Conservation (phyloP, 2,797 vertebrate genomes). For the Fratercula arctica region DNA sequence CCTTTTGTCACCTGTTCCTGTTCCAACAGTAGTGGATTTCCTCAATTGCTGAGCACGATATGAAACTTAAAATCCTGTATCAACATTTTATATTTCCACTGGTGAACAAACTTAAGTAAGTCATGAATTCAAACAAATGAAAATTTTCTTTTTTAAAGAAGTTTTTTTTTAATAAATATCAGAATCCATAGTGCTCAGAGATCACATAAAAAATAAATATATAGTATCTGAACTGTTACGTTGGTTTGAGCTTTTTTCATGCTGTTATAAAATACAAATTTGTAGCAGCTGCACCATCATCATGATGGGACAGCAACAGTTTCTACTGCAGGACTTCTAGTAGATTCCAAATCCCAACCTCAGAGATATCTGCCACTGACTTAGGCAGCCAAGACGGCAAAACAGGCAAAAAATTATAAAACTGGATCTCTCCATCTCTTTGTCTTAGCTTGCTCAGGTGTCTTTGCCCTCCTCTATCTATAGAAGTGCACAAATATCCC, state of each 20-base stretch:
- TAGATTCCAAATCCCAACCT: not conserved
- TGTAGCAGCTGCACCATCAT: not conserved
- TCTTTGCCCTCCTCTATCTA: not conserved
- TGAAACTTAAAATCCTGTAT: not conserved
- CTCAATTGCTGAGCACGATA: not conserved
- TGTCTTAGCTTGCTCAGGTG: not conserved
- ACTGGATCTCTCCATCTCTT: not conserved
- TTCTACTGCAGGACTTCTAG: not conserved
- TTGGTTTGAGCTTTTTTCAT: not conserved
- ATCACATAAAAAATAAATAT: not conserved
- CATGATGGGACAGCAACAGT: not conserved
- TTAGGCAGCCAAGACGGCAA: not conserved
- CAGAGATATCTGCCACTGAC: not conserved
- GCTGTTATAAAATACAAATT: not conserved
- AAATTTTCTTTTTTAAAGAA: fast-evolving
- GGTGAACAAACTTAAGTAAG: not conserved
- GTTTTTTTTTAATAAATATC: not conserved
- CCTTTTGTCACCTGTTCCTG: not conserved
- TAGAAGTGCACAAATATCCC: not conserved
- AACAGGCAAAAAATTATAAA: not conserved
- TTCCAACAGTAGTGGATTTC: not conserved
- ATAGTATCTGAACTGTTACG: not conserved
- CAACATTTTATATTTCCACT: not conserved
- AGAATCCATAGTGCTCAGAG: not conserved
- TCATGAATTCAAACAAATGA: not conserved